Evolutionary conservation across 2,888 invertebrate species (phyloP).

Genomic region (Agapostemon virescens): DNA sequence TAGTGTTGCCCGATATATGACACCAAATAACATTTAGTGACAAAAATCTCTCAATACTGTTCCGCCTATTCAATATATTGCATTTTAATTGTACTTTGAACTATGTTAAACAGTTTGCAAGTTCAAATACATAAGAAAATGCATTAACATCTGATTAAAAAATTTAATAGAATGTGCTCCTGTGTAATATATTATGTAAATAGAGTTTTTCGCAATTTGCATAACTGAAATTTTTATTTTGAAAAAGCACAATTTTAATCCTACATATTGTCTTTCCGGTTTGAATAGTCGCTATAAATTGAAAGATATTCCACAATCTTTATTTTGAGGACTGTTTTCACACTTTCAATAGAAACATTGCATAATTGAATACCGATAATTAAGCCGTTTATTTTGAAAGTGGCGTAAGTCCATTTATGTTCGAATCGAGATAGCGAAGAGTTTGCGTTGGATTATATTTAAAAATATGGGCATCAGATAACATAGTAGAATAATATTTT

Average conservation of each 20-base stretch:
- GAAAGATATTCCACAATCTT: background rate
- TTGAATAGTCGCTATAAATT: background rate
- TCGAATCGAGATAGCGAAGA: no score
- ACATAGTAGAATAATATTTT: no score
- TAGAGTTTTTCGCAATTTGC: background rate
- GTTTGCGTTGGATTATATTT: no score
- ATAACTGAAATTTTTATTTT: background rate
- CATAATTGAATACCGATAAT: background rate
- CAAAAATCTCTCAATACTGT: no score
- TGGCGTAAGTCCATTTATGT: no score
- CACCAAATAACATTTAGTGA: no score
- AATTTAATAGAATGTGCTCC: background rate
- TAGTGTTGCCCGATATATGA: no score
- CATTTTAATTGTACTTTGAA: background rate
- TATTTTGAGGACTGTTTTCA: background rate
- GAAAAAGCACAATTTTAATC: background rate
- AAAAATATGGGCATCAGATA: no score
- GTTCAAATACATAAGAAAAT: background rate
- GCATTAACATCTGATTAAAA: background rate
- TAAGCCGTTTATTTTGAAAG: no score
- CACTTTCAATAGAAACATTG: background rate
- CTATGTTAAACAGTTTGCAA: background rate
- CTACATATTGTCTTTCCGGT: background rate
- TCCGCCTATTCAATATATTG: no score
- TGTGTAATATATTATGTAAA: background rate